Percentiles rank a stretch among this genome's conserved stretches.
Evolutionary conservation across 1,140 invertebrate genomes (phyloP).

Genomic region (Drosophila obscura): DNA sequence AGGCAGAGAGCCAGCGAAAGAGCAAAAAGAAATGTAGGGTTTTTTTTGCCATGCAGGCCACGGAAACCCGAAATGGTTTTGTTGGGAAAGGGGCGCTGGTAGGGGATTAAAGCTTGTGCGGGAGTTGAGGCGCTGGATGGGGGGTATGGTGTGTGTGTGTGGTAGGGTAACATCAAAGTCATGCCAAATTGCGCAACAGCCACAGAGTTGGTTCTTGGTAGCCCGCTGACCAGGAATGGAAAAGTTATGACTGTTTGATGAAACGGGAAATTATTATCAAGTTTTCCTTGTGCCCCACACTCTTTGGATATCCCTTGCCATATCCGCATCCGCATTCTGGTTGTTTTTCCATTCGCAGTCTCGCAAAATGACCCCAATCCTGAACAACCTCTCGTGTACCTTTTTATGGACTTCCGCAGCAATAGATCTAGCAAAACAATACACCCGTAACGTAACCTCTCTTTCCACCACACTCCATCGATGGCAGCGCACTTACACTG

Average conservation of each 20-base stretch:
- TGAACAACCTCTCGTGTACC: constrained; percentile 17
- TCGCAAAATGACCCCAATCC: constrained; percentile 9
- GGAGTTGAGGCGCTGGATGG: constrained; percentile 9
- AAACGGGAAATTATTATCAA: too few species aligned
- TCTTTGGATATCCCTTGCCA: constrained; percentile 2
- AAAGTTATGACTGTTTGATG: constrained; percentile 20
- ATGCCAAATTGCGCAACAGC: constrained; percentile 76
- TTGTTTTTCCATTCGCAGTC: constrained; percentile 1
- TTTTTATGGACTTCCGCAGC: constrained; percentile 74
- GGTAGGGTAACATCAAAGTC: constrained; percentile 65
- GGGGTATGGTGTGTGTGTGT: constrained; percentile 2
- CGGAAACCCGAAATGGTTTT: constrained; percentile 31
- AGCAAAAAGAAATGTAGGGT: constrained; percentile 55
- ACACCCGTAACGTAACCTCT: constrained; percentile 15
- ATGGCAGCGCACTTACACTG: constrained; percentile 12
- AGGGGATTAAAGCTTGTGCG: constrained; percentile 10
- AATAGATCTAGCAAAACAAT: constrained; percentile 70
- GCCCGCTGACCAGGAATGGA: constrained; percentile 9
- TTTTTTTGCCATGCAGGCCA: constrained; percentile 48
- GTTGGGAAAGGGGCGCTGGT: too few species aligned
- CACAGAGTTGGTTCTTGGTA: constrained; percentile 38
- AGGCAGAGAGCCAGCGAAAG: constrained; percentile 20
- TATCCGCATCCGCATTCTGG: constrained; percentile 14
- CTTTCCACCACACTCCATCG: neutral
- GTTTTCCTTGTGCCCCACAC: neutral